A percentile compares a stretch with the other conserved stretches of the same genome.
phyloP scores from a whole-genome alignment of 2,113 vertebrate genomes.

The Pipa parva region DNA sequence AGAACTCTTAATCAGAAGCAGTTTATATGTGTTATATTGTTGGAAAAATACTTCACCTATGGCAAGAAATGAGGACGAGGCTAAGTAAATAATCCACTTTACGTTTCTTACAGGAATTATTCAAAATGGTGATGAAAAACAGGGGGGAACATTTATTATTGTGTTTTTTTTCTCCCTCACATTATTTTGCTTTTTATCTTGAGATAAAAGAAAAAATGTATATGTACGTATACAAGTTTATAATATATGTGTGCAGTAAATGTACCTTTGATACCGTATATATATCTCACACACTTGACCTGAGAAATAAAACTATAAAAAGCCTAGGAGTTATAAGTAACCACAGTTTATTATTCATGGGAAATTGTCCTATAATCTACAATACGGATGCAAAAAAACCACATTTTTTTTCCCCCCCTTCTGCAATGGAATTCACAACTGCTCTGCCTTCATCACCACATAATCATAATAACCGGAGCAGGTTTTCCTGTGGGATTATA shows the following conservation, averaged over 20 bases:
- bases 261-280: too few species aligned
- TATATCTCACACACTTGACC: constrained; percentile 7
- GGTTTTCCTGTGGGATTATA: constrained; percentile 62
- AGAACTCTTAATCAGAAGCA: too few species aligned
- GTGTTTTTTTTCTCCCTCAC: too few species aligned
- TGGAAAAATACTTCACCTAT: too few species aligned
- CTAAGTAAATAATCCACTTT: too few species aligned
- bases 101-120: too few species aligned
- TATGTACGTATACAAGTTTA: constrained; percentile 3
- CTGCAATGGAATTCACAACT: constrained; percentile 55
- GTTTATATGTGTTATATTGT: too few species aligned
- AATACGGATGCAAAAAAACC: constrained; percentile 61
- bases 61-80: too few species aligned
- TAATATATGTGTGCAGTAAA: constrained; percentile 11
- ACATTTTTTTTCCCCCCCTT: constrained; percentile 64
- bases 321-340: constrained; percentile 39
- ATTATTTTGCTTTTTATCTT: too few species aligned
- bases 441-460: constrained; percentile 60
- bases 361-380: constrained; percentile 57
- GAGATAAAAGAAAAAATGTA: too few species aligned
- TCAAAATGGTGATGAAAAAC: too few species aligned
- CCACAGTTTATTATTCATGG: constrained; percentile 50
- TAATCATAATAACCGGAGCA: constrained; percentile 64
- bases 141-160: too few species aligned
- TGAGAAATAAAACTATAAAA: constrained; percentile 41